Conservation (phyloP, 2,113 vertebrate genomes). For the Actenoides hombroni region DNA sequence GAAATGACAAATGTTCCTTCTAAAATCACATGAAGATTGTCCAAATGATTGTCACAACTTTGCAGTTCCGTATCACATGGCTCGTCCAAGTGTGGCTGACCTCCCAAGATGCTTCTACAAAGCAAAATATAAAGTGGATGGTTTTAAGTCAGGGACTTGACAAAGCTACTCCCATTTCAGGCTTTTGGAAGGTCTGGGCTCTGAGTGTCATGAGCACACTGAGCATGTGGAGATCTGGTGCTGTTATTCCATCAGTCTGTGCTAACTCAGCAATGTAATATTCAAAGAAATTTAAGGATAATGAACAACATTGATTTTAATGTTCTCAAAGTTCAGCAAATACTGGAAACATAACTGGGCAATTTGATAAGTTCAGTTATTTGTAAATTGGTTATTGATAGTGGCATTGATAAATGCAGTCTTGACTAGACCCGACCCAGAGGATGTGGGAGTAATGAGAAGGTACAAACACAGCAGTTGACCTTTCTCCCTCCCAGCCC, state of each 20-base stretch:
- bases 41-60: neutral
- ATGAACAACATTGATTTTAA: neutral
- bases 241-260: neutral
- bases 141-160: neutral
- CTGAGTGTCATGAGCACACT: accelerated
- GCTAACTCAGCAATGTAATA: neutral
- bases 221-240: accelerated
- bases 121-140: neutral
- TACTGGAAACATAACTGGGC: neutral
- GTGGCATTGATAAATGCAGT: neutral
- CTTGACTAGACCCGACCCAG: neutral
- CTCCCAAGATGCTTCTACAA: neutral
- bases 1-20: neutral
- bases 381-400: neutral
- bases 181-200: neutral
- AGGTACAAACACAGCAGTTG: slow-evolving; percentile 6
- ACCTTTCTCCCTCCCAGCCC: slow-evolving; percentile 15
- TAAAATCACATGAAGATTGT: neutral
- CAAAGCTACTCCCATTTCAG: neutral
- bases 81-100: neutral
- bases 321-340: neutral
- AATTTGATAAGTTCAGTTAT: neutral
- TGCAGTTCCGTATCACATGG: neutral
- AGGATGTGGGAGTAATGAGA: slow-evolving; percentile 14
- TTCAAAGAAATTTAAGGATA: neutral